These are phyloP conservation scores for Lutjanus campechanus DNA, from an alignment of 2,797 vertebrate genomes.

Conservation along the genomic window DNA sequence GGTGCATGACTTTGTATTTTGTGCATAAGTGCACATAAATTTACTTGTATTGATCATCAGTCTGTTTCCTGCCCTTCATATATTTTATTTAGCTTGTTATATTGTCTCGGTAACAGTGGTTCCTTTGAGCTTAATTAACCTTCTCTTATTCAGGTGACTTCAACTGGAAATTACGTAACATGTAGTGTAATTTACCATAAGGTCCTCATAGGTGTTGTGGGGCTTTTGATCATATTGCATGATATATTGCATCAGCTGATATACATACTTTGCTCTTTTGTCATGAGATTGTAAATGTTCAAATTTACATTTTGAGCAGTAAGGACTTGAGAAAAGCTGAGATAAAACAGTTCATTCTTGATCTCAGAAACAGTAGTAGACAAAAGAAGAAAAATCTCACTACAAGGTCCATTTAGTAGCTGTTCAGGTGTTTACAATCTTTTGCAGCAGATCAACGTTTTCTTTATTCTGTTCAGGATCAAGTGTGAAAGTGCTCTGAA, in stretches of 20 bases:
- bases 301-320: neutral
- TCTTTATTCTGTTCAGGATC: neutral
- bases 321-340: neutral
- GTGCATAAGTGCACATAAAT: neutral
- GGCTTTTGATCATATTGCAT: neutral
- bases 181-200: neutral
- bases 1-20: conserved; percentile 25
- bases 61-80: neutral
- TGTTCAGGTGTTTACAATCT: neutral
- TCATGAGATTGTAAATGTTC: neutral
- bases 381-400: neutral
- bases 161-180: neutral
- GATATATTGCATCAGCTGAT: neutral
- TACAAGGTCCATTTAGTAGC: neutral
- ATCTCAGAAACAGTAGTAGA: neutral
- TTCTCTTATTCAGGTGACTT: conserved; percentile 3
- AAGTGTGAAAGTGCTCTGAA: neutral
- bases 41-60: conserved; percentile 5
- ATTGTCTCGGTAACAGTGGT: neutral
- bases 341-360: neutral
- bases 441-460: neutral
- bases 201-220: neutral
- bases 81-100: conserved; percentile 3
- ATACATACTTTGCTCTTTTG: neutral
- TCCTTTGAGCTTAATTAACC: conserved; percentile 4